Percentiles rank a stretch among this genome's conserved stretches.
These are phyloP conservation scores for Scomberomorus guttatus DNA, from an alignment of 2,797 vertebrate genomes.

Conservation along the genomic window DNA sequence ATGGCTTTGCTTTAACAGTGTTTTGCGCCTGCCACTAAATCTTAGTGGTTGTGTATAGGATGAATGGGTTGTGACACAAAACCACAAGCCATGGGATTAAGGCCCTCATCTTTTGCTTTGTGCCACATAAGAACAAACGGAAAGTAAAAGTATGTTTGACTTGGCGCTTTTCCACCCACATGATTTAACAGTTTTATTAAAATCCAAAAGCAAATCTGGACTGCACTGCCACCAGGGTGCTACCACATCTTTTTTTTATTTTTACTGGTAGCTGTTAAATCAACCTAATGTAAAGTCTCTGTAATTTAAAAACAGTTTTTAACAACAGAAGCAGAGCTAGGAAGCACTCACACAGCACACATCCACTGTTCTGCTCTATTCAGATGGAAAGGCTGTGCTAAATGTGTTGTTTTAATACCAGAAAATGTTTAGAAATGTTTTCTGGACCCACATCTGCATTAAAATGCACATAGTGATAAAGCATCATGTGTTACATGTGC, in stretches of 20 bases:
- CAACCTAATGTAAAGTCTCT: constrained; percentile 21
- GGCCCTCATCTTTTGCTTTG: constrained; percentile 73
- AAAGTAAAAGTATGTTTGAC: constrained; percentile 78
- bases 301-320: constrained; percentile 1
- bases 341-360: background rate
- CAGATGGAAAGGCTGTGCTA: background rate
- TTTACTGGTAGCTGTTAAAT: constrained; percentile 39
- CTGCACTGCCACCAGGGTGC: constrained; percentile 25
- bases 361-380: background rate
- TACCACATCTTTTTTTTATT: constrained; percentile 16
- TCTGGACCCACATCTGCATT: background rate
- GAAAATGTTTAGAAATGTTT: background rate
- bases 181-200: constrained; percentile 63
- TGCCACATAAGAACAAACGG: constrained; percentile 81
- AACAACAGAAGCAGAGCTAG: background rate
- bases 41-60: constrained; percentile 77
- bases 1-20: constrained; percentile 86
- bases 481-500: background rate
- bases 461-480: background rate
- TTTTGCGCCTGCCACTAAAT: constrained; percentile 86
- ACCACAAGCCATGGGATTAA: constrained; percentile 81
- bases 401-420: background rate
- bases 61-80: constrained; percentile 77
- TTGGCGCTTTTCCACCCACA: constrained; percentile 53
- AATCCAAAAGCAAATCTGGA: constrained; percentile 51